A percentile compares a stretch with the other conserved stretches of the same genome.
phyloP scores from a whole-genome alignment of 2,888 invertebrate genomes.

The Penaeus monodon region DNA sequence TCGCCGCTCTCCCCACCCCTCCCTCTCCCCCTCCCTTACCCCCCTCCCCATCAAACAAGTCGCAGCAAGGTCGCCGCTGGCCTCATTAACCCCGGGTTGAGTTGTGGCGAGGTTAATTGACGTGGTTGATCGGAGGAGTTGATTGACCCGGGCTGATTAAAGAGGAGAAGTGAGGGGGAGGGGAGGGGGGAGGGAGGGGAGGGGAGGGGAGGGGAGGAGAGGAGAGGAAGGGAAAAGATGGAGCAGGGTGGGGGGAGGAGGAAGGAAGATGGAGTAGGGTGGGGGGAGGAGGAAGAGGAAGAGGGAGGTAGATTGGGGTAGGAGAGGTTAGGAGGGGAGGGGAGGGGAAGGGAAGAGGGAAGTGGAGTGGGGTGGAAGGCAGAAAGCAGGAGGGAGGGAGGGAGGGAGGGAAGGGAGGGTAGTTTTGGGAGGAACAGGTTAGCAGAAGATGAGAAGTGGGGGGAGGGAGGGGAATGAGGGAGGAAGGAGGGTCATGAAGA shows the following conservation, averaged over 20 bases:
- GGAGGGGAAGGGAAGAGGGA: no score
- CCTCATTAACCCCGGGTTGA: neutral
- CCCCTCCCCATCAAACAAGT: neutral
- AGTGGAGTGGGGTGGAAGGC: neutral
- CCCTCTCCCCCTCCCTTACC: neutral
- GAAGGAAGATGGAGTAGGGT: neutral
- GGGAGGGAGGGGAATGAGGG: neutral
- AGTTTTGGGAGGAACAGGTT: no score
- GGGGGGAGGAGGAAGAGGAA: neutral
- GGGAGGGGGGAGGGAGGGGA: neutral
- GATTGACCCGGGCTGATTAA: neutral
- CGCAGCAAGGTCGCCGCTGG: neutral
- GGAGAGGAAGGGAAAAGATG: neutral
- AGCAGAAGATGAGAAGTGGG: neutral
- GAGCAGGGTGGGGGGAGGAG: neutral
- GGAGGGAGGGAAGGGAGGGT: neutral
- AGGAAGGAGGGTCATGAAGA: neutral
- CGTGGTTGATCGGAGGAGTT: neutral
- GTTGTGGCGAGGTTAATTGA: neutral
- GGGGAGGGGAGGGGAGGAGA: neutral
- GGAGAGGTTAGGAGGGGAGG: no score
- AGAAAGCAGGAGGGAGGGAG: neutral
- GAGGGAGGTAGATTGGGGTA: no score
- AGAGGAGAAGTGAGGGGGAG: no score
- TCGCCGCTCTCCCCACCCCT: no score